phyloP scores from a whole-genome alignment of 1,140 invertebrate species.

The Lerema accius region DNA sequence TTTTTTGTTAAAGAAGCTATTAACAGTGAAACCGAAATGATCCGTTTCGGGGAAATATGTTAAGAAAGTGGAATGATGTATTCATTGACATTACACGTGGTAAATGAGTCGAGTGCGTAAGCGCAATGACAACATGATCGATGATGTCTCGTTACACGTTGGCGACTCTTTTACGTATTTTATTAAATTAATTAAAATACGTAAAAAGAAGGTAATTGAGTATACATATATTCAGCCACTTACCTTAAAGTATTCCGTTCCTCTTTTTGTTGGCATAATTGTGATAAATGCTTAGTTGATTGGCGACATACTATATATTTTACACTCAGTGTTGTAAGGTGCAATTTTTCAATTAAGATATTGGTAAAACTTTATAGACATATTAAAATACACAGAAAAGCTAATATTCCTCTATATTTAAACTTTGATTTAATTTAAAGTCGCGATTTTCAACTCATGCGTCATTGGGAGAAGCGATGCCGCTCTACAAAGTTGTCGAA shows the following conservation, averaged over 20 bases:
- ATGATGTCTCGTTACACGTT: conserved; percentile 19
- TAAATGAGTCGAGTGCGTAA: conserved; percentile 33
- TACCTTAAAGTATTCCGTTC: too few species aligned
- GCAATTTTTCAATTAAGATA: too few species aligned
- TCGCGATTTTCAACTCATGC: not conserved
- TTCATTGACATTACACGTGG: conserved; percentile 15
- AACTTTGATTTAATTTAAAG: too few species aligned
- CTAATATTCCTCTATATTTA: too few species aligned
- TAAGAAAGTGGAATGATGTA: conserved; percentile 24
- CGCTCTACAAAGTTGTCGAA: conserved; percentile 17
- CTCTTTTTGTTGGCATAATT: too few species aligned
- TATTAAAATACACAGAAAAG: too few species aligned
- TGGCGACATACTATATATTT: too few species aligned
- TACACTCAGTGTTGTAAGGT: too few species aligned
- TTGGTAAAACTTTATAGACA: too few species aligned
- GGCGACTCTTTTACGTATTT: not conserved
- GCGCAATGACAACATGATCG: conserved; percentile 40
- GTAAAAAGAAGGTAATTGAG: too few species aligned
- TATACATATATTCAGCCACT: too few species aligned
- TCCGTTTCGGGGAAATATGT: conserved; percentile 3
- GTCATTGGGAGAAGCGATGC: not conserved
- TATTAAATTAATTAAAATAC: too few species aligned
- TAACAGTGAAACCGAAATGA: conserved; percentile 17
- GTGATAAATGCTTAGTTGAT: not conserved
- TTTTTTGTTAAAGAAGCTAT: conserved; percentile 21